Evolutionary conservation across 1,140 invertebrate genomes (phyloP).

Genomic region (Lasioglossum baleicum): DNA sequence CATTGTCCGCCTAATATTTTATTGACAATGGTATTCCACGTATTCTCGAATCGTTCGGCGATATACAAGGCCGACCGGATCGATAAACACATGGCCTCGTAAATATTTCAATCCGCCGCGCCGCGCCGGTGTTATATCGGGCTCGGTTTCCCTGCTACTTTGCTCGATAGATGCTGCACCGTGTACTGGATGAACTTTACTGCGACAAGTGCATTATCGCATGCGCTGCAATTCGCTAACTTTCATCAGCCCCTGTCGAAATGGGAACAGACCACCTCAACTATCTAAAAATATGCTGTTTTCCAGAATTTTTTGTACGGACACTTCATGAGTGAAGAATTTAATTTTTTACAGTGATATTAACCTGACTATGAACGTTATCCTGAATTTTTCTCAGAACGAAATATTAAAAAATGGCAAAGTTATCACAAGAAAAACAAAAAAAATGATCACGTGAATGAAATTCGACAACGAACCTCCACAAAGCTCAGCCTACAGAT

Average conservation of each 20-base stretch:
- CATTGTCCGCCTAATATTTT: slow-evolving; percentile 49
- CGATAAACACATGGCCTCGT: slow-evolving; percentile 46
- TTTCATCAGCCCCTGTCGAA: neutral
- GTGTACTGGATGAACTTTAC: slow-evolving; percentile 14
- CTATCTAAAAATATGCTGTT: no score
- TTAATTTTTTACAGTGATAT: no score
- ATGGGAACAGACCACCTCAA: no score
- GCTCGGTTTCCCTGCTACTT: slow-evolving; percentile 13
- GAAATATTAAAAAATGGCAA: no score
- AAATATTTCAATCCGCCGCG: slow-evolving; percentile 49
- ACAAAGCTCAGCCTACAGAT: no score
- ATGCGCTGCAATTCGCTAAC: neutral
- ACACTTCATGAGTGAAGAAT: no score
- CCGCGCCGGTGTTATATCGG: slow-evolving; percentile 17
- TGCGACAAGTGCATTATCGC: slow-evolving; percentile 23
- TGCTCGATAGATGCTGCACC: neutral
- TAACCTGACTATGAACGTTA: no score
- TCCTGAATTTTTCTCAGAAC: no score
- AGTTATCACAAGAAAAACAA: no score
- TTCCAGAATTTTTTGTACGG: no score
- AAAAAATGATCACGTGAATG: no score
- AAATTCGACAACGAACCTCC: neutral
- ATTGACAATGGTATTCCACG: slow-evolving; percentile 31
- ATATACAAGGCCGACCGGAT: slow-evolving; percentile 15
- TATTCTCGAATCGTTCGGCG: slow-evolving; percentile 28